Evolutionary conservation across 2,888 invertebrate species (phyloP).

Genomic region (Ectemnius continuus): DNA sequence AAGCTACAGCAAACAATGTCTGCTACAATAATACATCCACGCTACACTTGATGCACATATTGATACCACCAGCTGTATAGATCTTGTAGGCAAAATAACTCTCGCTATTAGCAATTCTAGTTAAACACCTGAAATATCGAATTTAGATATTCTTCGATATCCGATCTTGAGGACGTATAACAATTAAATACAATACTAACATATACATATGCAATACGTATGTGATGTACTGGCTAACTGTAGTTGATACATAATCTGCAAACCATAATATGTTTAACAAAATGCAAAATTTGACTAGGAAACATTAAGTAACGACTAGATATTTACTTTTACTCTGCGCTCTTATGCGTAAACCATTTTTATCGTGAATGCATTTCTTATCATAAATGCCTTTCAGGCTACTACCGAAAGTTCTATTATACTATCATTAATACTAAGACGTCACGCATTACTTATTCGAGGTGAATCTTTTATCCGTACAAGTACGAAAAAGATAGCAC

Average conservation of each 20-base stretch:
- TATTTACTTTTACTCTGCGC: conserved; percentile 48
- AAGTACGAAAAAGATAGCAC: conserved; percentile 22
- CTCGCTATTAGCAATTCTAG: conserved; percentile 20
- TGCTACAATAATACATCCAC: neutral
- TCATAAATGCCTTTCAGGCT: conserved; percentile 8
- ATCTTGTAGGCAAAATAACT: conserved; percentile 26
- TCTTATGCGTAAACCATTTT: conserved; percentile 47
- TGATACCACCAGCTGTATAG: too few species aligned
- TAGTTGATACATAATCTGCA: conserved; percentile 44
- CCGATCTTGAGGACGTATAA: conserved; percentile 38
- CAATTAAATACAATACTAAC: conserved; percentile 43
- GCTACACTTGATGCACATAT: conserved; percentile 19
- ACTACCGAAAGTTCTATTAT: conserved; percentile 23
- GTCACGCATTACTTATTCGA: conserved; percentile 15
- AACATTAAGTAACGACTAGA: conserved; percentile 75
- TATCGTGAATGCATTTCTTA: conserved; percentile 16
- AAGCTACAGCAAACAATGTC: conserved; percentile 7
- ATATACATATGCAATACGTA: conserved; percentile 38
- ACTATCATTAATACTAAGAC: conserved; percentile 24
- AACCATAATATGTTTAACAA: conserved; percentile 63
- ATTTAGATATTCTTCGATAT: conserved; percentile 30
- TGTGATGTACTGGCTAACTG: conserved; percentile 29
- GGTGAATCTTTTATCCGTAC: too few species aligned
- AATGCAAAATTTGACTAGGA: conserved; percentile 75
- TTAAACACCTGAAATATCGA: conserved; percentile 30